Evolutionary conservation across 2,888 invertebrate species (phyloP).

Genomic region (Drosophila vallismaia): DNA sequence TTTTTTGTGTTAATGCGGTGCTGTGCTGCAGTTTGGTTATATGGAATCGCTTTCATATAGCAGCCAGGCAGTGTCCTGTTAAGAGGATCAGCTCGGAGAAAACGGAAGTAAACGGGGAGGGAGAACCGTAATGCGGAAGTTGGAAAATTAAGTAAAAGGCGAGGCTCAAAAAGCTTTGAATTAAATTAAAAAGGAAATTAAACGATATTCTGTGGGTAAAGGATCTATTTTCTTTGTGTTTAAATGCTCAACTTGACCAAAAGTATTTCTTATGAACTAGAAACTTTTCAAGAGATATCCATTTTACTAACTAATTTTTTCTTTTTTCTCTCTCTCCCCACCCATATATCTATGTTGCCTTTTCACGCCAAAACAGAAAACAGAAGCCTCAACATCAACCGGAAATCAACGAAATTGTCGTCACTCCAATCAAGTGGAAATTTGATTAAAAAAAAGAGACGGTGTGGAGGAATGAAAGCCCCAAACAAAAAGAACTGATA

Average conservation of each 20-base stretch:
- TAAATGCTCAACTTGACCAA: no score
- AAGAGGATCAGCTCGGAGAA: slow-evolving; percentile 67
- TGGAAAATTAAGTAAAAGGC: slow-evolving; percentile 50
- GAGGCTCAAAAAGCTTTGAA: slow-evolving; percentile 53
- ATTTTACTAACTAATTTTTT: slow-evolving; percentile 28
- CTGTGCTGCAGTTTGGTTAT: slow-evolving; percentile 68
- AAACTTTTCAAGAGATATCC: not conserved
- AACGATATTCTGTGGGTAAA: slow-evolving; percentile 8
- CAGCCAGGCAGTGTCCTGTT: slow-evolving; percentile 40
- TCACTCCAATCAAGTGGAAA: slow-evolving; percentile 79
- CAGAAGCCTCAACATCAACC: slow-evolving; percentile 50
- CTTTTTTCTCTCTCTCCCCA: not conserved
- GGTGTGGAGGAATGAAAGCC: slow-evolving; percentile 4
- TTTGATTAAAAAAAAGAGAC: slow-evolving; percentile 68
- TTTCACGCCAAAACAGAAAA: slow-evolving; percentile 24
- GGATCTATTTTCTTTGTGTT: not conserved
- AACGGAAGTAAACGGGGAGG: slow-evolving; percentile 15
- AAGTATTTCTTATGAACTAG: no score
- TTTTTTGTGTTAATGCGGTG: slow-evolving; percentile 56
- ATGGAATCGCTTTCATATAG: slow-evolving; percentile 42
- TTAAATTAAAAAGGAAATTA: slow-evolving; percentile 77
- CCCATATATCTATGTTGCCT: not conserved
- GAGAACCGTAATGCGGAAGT: slow-evolving; percentile 33
- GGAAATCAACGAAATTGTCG: slow-evolving; percentile 75
- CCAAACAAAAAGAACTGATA: slow-evolving; percentile 33